Base-by-base conservation (phyloP, 2,888 invertebrate genomes). In the Ischnus inquisitorius region DNA sequence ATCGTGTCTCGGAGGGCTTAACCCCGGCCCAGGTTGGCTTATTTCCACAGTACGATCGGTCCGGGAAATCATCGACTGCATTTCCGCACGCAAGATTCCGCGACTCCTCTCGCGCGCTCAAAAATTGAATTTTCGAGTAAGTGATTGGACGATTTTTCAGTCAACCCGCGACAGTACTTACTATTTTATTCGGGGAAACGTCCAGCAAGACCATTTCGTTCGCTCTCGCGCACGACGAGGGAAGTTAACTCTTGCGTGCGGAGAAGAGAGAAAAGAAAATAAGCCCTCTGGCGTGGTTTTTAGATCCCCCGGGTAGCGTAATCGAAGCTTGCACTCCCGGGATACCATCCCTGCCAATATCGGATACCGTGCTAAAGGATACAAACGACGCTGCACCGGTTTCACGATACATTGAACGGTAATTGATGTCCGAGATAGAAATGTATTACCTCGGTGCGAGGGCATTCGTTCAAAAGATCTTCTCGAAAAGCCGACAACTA, bases 361-460 rank as follows among this genome's bases (percentile, higher is more conserved):
- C 72, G 82, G 72, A 65, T 67, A 77, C 60, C 76, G 71, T 72
- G 71, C 77, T 82, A 82, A 82, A 67, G 82, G 82, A 77, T 82
- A 82, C 77, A 77, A 82, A 82, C 77, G 82, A 82, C 71, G 62
- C 22, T 67, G 82, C 25, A 77, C 54, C 77, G 71, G 3, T 46
- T 34, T 62, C 75, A 39, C 75, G 75, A 62, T 75, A 75, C 75
- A 75, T 75, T 67, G 57, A 74, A 54, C 65, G 67, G 74, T 80
- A 80, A 80, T 80, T 75, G 75, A 80, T 80, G 80, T 62, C 68
- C 62, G 68, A 75, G 80, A 80, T 80, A 68, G 80, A 80, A 80
- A 80, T 62, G 75, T 80, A 80, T 75, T 69, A 64, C 68, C 80
- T 39, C 16, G 51, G 10, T 43, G 46, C 28, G 67, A 34, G 51